Conservation (phyloP, 1,140 invertebrate species). For the Ostrea edulis region DNA sequence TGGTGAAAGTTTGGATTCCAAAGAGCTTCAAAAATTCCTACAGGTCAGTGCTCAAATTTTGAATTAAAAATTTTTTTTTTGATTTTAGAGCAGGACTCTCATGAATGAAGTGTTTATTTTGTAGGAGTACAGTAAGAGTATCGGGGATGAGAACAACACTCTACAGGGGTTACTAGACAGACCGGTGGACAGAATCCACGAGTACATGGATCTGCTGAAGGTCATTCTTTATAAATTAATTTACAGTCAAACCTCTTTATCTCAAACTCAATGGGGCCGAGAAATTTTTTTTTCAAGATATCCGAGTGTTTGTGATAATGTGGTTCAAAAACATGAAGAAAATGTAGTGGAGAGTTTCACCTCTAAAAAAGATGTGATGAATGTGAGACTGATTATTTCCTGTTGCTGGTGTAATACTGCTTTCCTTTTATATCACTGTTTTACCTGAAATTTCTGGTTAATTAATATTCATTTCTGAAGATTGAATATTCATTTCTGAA, state of each 20-base stretch:
- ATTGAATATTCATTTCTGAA: not conserved
- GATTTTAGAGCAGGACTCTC: too few relatives aligned
- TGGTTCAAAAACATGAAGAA: too few relatives aligned
- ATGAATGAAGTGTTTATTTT: too few relatives aligned
- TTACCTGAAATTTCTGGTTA: not conserved
- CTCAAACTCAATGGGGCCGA: too few relatives aligned
- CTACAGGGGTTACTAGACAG: slow-evolving; percentile 92
- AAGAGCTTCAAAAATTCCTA: slow-evolving; percentile 65
- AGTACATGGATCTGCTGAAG: slow-evolving; percentile 97
- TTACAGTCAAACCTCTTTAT: too few relatives aligned
- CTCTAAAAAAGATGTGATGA: too few relatives aligned
- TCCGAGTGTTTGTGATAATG: too few relatives aligned
- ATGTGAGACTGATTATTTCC: too few relatives aligned
- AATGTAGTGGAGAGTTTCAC: too few relatives aligned
- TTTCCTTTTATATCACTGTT: not conserved
- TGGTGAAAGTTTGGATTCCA: slow-evolving; percentile 59
- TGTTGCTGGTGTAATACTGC: too few relatives aligned
- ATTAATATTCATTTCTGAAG: not conserved
- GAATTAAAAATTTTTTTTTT: too few relatives aligned
- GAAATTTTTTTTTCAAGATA: too few relatives aligned
- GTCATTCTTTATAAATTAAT: slow-evolving; percentile 79
- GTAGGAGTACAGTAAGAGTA: slow-evolving; percentile 90
- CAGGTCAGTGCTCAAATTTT: slow-evolving; percentile 59
- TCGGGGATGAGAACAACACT: slow-evolving; percentile 91
- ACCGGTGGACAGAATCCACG: slow-evolving; percentile 96